Conservation (phyloP, 2,797 vertebrate genomes). For the Prunella strophiata region DNA sequence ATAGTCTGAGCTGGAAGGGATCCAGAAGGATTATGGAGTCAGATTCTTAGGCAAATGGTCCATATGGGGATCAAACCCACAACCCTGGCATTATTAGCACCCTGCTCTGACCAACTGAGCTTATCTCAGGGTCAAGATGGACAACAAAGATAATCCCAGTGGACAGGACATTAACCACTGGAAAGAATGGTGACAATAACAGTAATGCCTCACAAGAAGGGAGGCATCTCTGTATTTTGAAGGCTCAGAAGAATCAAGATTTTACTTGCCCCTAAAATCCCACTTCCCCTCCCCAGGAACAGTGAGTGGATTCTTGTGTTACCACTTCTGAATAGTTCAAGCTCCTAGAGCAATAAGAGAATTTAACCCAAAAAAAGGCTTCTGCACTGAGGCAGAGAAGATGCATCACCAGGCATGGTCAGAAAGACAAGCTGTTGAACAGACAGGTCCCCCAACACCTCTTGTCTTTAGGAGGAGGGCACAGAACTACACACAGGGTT, state of each 20-base stretch:
- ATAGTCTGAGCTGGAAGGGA: background rate
- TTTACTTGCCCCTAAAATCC: background rate
- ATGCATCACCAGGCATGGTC: background rate
- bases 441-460: background rate
- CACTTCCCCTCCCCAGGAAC: background rate
- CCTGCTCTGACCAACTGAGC: background rate
- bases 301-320: background rate
- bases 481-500: background rate
- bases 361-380: background rate
- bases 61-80: background rate
- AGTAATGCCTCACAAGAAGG: background rate
- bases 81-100: background rate
- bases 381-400: background rate
- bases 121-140: background rate
- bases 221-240: background rate
- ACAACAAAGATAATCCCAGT: background rate
- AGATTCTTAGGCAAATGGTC: background rate
- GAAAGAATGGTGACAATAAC: background rate
- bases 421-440: background rate
- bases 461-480: background rate
- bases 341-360: background rate
- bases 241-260: background rate
- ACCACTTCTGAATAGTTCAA: background rate
- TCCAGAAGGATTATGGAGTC: background rate
- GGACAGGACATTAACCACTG: background rate